Conservation (phyloP, 2,113 vertebrate species). For the Asarcornis scutulata region DNA sequence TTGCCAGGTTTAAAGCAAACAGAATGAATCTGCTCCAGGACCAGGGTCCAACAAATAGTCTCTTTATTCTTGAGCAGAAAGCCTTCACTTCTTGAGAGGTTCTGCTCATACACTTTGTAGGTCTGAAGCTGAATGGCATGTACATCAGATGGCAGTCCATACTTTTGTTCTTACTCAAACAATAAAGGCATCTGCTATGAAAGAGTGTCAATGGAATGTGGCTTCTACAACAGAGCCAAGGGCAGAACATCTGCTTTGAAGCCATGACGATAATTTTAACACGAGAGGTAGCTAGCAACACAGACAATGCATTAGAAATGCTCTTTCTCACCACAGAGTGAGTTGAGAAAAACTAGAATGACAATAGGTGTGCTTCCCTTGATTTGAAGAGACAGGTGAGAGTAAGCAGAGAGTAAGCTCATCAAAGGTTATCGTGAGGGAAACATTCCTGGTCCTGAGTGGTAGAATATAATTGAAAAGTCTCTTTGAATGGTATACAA, state of each 20-base stretch:
- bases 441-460: not conserved
- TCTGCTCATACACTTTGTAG: not conserved
- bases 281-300: not conserved
- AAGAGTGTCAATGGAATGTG: constrained; percentile 44
- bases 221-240: constrained; percentile 20
- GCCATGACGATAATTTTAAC: not conserved
- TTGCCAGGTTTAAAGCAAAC: not conserved
- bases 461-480: not conserved
- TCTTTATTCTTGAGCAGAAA: not conserved
- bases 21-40: not conserved
- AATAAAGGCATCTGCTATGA: constrained; percentile 24
- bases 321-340: not conserved
- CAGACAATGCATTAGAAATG: constrained; percentile 4
- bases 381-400: not conserved
- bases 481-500: not conserved
- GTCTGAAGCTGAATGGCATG: not conserved
- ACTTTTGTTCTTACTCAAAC: constrained; percentile 61
- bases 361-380: not conserved
- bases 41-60: not conserved
- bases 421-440: not conserved
- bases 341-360: not conserved
- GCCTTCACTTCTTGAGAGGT: not conserved
- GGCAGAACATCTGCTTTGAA: constrained; percentile 61
- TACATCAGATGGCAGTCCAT: constrained; percentile 14
- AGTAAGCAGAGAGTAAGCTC: not conserved